Base-by-base conservation (phyloP, 2,888 invertebrate genomes). In the Drosophila stalkeri region DNA sequence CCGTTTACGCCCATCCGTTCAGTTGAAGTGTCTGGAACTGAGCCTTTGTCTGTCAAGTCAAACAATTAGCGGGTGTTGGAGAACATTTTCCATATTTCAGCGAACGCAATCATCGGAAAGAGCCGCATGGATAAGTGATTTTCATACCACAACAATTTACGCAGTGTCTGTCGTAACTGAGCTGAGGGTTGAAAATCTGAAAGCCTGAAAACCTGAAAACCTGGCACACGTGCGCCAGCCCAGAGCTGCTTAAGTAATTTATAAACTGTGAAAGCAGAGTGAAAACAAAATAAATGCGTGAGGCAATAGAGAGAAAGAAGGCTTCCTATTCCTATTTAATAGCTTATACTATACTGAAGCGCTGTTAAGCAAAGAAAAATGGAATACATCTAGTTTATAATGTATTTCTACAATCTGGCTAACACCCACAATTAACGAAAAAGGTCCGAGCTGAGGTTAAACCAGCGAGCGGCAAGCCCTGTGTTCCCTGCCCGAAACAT, bases 41-140 rank as follows among this genome's bases (percentile, higher is more conserved):
- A 73, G 67, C 82, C 80, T 72, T 68, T 69, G 67, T 88, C 81
- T 83, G 73, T 79, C 84, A 81, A 57, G 37, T n/a, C 11, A 66
- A 62, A 23, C 75, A 64, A 88, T 83, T 75, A 79, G 52, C 60
- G 35, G n/a, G 16, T 35, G 47, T 46, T 54, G 41, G 62, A 51
- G 39, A 49, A 41, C 18, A 41, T 55, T 55, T 56, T 56, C 41
- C 41, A 31, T 18, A 49, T 57, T n/a, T 52, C 49, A n/a, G 23
- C 63, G 47, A 49, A 35, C 47, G 41, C 64, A 41, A 37, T 43
- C 44, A 16, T 39, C 37, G 52, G 59, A 47, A 52, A 23, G 64
- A 60, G 64, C 62, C 43, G 11, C 43, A 43, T 51, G 69, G 64
- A 51, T 37, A 37, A 51, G 23, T 41, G 65, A 14, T 39, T 49